These are phyloP conservation scores for Hesperophylax magnus DNA, from an alignment of 1,140 invertebrate genomes.

Conservation along the genomic window DNA sequence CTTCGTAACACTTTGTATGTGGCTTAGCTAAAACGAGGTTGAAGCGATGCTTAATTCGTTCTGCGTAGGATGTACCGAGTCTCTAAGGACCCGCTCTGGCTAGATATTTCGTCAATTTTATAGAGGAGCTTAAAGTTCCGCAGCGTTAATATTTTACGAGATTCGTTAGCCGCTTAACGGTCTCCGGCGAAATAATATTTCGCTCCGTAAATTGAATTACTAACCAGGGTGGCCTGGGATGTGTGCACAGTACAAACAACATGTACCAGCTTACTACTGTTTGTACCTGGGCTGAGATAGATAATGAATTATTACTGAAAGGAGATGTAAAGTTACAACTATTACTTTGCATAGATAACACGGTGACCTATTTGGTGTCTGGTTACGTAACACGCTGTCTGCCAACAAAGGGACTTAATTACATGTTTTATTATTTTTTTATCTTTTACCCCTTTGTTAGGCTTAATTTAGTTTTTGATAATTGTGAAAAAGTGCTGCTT, in stretches of 20 bases:
- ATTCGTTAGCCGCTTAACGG: constrained; percentile 51
- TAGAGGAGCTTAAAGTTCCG: constrained; percentile 32
- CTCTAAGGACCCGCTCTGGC: constrained; percentile 3
- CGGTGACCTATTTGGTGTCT: too few species aligned
- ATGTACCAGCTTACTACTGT: too few species aligned
- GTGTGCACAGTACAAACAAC: not conserved
- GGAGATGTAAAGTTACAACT: too few species aligned
- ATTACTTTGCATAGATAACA: too few species aligned
- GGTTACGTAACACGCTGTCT: too few species aligned
- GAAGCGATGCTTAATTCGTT: constrained; percentile 16
- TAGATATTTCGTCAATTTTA: constrained; percentile 34
- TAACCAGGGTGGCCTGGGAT: not conserved
- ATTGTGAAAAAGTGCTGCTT: too few species aligned
- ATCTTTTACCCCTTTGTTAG: too few species aligned
- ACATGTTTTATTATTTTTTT: too few species aligned
- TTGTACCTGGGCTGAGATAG: too few species aligned
- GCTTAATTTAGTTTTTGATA: too few species aligned
- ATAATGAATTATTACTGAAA: too few species aligned
- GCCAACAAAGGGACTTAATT: too few species aligned
- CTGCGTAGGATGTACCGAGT: not conserved
- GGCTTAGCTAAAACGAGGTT: constrained; percentile 4
- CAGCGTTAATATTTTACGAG: constrained; percentile 52
- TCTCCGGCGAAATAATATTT: constrained; percentile 44
- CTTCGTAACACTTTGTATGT: not conserved
- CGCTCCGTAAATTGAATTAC: constrained; percentile 48